These are phyloP conservation scores for Drosophila azteca DNA, from an alignment of 1,140 invertebrate genomes.

Conservation along the genomic window DNA sequence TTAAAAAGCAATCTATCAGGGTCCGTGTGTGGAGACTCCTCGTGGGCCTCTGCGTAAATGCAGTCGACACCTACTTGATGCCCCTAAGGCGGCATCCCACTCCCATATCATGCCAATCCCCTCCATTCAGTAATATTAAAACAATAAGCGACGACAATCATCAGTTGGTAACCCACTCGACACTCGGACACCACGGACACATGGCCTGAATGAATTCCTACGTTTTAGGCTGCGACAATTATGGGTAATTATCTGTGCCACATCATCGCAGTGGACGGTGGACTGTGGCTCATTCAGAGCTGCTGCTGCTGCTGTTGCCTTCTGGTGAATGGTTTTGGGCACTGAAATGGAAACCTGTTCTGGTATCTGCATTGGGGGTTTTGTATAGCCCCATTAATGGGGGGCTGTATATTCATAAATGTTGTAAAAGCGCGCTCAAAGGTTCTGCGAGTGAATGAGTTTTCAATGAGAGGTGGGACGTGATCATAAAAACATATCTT, in stretches of 20 bases:
- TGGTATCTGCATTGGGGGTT: constrained; percentile 27
- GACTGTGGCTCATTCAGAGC: constrained; percentile 30
- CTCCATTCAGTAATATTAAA: constrained; percentile 51
- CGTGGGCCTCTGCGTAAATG: constrained; percentile 30
- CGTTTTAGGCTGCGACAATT: constrained; percentile 70
- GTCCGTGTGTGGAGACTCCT: not conserved
- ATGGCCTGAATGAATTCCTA: constrained; percentile 60
- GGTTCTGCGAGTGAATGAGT: not conserved
- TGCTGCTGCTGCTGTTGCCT: not conserved
- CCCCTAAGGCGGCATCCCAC: constrained; percentile 33
- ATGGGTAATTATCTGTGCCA: constrained; percentile 68
- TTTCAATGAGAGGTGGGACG: constrained; percentile 7
- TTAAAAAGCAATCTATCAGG: constrained; percentile 73
- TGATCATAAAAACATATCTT: no score
- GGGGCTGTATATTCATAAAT: not conserved
- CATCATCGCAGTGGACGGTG: constrained; percentile 55
- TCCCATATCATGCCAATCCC: constrained; percentile 17
- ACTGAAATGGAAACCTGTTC: constrained; percentile 42
- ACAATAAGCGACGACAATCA: constrained; percentile 73
- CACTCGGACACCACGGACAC: constrained; percentile 57
- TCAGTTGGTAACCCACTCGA: constrained; percentile 25
- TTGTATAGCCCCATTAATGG: constrained; percentile 20
- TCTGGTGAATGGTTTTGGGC: constrained; percentile 33
- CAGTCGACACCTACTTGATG: constrained; percentile 46
- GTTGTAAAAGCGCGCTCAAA: not conserved